Percentiles rank a stretch among this genome's conserved stretches.
Conservation (phyloP, 2,797 vertebrate genomes). For the Etheostoma perlongum region DNA sequence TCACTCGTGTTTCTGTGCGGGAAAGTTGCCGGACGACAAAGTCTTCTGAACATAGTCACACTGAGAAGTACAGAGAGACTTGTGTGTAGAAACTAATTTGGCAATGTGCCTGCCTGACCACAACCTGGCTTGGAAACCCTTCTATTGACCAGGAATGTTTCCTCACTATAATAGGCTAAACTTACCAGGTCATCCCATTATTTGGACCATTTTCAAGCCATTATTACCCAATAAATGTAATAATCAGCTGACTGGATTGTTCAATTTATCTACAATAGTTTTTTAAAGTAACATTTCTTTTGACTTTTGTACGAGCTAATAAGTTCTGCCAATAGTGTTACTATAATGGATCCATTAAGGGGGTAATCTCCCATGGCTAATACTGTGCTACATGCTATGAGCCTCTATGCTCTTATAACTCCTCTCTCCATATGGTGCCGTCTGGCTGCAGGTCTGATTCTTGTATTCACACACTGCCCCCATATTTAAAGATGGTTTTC, state of each 20-base stretch:
- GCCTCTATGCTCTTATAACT: not conserved
- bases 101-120: too few species aligned
- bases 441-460: slow-evolving; percentile 44
- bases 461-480: slow-evolving; percentile 37
- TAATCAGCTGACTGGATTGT: not conserved
- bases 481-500: slow-evolving; percentile 41
- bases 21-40: too few species aligned
- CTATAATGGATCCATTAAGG: not conserved
- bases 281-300: not conserved
- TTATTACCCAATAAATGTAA: not conserved
- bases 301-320: not conserved
- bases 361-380: slow-evolving; percentile 14
- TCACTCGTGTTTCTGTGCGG: too few species aligned
- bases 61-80: too few species aligned
- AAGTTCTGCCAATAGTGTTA: not conserved
- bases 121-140: not conserved
- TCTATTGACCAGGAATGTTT: not conserved
- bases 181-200: not conserved
- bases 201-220: not conserved
- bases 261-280: not conserved
- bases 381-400: not conserved
- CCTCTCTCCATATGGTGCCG: slow-evolving; percentile 50
- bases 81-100: too few species aligned
- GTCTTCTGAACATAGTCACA: too few species aligned
- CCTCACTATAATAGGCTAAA: not conserved